Base-by-base conservation (phyloP, 1,140 invertebrate species). In the Aphelenchoides besseyi region DNA sequence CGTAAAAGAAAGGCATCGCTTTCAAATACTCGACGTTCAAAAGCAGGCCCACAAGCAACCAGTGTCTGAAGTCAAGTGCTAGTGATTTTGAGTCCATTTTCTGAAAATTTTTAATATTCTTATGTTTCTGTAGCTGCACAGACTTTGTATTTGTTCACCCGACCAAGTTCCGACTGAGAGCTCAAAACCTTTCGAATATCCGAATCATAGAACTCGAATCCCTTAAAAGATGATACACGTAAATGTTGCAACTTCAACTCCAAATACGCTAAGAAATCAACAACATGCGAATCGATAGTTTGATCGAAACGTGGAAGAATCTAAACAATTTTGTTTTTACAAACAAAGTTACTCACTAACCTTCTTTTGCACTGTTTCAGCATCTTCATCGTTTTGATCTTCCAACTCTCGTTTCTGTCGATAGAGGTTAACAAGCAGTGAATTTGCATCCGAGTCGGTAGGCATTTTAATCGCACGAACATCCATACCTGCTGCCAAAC, bases 1-100 rank as follows among this genome's bases (percentile, higher is more conserved):
- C 55, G 55, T 59, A 18, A 59, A 8, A 59, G 55, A 59, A 59
- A 8, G 55, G 55, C 55, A 59, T 59, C 18, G 55, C 55, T 33
- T 59, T 59, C 5, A 59, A 18, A 33, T 8, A 59, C 18, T 59
- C 55, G 5, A 59, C 32, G 55, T 59, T 59, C 5, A 59, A 23
- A 8, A 59, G 16, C 5, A 59, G 5, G 55, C 23, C 55, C 5
- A 5, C 5, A 8, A 18, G 5, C 18, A 59, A 23, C 55, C 55
- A 59, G 23, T 59, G 26, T 5, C 55, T 5, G 5, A 5, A 5
- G 18, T 33, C 18, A 5, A n/a, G 37, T n/a, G n/a, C n/a, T n/a
- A n/a, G n/a, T n/a, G n/a, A n/a, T n/a, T n/a, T n/a, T n/a, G 41
- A 48, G 12, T 48, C 41, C 12, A 48, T 48, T 23, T 12, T 48